Evolutionary conservation across 1,140 invertebrate genomes (phyloP).

Genomic region (Paraescarpia echinospica): DNA sequence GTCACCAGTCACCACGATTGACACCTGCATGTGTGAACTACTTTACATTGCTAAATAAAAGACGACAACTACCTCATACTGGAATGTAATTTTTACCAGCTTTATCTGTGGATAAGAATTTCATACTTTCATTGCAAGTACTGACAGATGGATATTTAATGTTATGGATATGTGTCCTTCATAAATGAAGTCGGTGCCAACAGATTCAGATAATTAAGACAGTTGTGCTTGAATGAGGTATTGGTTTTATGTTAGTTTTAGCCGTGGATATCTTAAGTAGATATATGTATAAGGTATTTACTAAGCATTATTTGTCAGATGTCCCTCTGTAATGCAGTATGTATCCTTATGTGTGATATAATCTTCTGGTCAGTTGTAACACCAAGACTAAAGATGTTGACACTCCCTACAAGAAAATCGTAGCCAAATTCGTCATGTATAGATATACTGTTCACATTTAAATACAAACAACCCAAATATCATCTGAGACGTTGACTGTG

Average conservation of each 20-base stretch:
- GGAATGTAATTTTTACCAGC: neutral
- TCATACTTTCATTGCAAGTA: too few relatives aligned
- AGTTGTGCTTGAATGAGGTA: too few relatives aligned
- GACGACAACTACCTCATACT: neutral
- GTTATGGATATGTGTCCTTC: neutral
- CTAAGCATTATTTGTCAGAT: too few relatives aligned
- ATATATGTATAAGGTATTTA: too few relatives aligned
- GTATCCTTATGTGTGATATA: too few relatives aligned
- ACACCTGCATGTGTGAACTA: neutral
- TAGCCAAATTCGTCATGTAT: neutral
- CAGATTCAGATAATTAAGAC: neutral
- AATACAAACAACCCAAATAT: neutral
- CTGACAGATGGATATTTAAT: neutral
- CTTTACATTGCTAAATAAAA: neutral
- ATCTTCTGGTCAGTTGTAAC: neutral
- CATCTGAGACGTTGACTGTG: neutral
- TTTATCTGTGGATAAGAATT: too few relatives aligned
- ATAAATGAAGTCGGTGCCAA: neutral
- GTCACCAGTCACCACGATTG: neutral
- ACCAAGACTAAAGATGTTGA: neutral
- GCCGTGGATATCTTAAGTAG: too few relatives aligned
- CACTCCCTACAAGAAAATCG: neutral
- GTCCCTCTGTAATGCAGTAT: too few relatives aligned
- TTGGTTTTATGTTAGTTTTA: too few relatives aligned
- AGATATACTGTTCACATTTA: neutral